These are phyloP conservation scores for Drosophila villosipedis DNA, from an alignment of 2,888 invertebrate species.

Conservation along the genomic window DNA sequence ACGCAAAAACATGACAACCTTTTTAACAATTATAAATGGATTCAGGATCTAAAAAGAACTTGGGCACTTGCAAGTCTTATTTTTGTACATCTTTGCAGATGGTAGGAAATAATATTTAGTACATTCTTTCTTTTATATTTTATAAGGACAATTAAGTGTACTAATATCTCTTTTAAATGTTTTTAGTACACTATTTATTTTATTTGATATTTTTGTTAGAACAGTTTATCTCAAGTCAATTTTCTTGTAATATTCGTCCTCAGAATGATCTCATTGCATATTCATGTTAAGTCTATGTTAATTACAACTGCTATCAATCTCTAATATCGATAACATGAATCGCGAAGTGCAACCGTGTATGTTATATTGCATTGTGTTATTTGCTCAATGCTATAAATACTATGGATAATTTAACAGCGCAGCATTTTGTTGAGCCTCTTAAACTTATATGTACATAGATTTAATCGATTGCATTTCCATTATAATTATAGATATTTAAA, in stretches of 20 bases:
- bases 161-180: neutral
- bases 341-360: neutral
- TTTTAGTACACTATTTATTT: neutral
- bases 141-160: neutral
- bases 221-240: neutral
- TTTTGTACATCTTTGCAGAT: neutral
- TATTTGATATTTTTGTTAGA: neutral
- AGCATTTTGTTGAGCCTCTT: neutral
- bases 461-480: conserved; percentile 20
- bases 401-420: neutral
- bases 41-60: neutral
- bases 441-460: conserved; percentile 5
- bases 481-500: conserved; percentile 33
- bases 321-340: neutral
- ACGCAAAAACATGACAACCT: neutral
- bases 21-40: neutral
- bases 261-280: neutral
- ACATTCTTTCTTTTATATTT: too few species aligned
- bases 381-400: neutral
- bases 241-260: neutral
- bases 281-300: neutral
- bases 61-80: neutral
- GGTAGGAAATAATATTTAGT: neutral
- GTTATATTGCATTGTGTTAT: neutral
- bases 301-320: neutral